phyloP scores from a whole-genome alignment of 2,113 vertebrate genomes.

The Isichthys henryi region DNA sequence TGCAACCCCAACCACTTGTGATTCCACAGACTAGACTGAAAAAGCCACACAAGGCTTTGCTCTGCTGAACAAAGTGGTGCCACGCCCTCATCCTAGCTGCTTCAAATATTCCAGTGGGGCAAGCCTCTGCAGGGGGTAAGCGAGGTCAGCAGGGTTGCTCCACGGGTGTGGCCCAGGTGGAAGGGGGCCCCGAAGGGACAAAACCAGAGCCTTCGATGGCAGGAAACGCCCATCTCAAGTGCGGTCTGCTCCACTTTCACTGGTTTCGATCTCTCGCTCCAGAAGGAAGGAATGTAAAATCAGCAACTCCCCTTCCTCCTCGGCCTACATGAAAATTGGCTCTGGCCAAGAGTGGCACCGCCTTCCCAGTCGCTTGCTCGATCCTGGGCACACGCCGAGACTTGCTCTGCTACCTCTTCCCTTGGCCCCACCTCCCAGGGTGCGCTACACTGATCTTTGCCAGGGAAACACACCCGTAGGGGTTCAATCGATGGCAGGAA shows the following conservation, averaged over 20 bases:
- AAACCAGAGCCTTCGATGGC: background rate
- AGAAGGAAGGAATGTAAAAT: background rate
- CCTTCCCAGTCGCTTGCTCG: background rate
- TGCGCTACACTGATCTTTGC: background rate
- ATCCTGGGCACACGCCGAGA: background rate
- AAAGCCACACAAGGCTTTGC: background rate
- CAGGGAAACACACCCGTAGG: background rate
- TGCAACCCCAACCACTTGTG: background rate
- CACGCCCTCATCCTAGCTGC: background rate
- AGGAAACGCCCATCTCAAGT: slow-evolving; percentile 6
- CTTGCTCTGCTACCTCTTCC: background rate
- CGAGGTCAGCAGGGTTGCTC: background rate
- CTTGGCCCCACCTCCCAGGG: background rate
- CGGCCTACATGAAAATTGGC: background rate
- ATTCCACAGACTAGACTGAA: background rate
- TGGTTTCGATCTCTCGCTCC: background rate
- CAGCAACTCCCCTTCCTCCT: background rate
- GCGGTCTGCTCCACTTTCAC: background rate
- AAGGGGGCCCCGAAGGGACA: background rate
- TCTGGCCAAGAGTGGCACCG: background rate
- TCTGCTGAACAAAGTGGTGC: background rate
- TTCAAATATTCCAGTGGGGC: background rate
- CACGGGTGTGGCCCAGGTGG: background rate
- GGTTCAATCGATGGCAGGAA: background rate
- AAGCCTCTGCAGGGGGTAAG: background rate